Conservation (phyloP, 2,113 vertebrate species). For the Otis tarda region DNA sequence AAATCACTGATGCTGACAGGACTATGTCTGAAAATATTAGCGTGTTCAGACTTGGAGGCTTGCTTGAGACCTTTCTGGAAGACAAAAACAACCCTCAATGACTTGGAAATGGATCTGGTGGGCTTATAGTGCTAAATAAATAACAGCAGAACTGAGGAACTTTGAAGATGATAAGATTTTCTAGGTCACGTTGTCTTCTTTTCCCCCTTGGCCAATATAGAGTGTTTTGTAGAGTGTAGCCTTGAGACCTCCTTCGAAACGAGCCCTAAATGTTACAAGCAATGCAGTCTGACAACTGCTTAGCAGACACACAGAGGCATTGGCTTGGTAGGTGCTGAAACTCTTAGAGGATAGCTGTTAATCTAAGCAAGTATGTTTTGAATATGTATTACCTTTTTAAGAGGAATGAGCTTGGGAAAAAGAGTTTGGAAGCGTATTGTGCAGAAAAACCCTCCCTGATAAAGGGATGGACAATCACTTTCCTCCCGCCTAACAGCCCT, state of each 20-base stretch:
- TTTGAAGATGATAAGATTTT: conserved; percentile 46
- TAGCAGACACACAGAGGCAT: background rate
- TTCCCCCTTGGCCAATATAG: conserved; percentile 23
- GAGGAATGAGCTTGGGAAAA: background rate
- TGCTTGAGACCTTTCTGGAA: conserved; percentile 15
- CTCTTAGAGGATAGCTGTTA: background rate
- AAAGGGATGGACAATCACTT: background rate
- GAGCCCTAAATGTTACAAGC: conserved; percentile 26
- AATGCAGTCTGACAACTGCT: conserved; percentile 36
- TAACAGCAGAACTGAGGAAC: background rate
- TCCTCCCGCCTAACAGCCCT: background rate
- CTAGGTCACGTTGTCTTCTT: background rate
- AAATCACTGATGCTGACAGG: conserved; percentile 15
- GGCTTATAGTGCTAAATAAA: conserved; percentile 33
- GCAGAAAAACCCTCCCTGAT: background rate
- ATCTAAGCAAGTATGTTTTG: conserved; percentile 15
- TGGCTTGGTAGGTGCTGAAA: conserved; percentile 40
- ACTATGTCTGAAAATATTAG: background rate
- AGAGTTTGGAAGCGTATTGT: background rate
- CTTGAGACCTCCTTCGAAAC: conserved; percentile 34
- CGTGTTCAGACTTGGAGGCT: background rate
- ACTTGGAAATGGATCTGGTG: conserved; percentile 41
- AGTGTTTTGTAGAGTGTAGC: conserved; percentile 30
- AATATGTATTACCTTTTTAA: conserved; percentile 54
- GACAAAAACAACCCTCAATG: background rate